Conservation (phyloP, 2,888 invertebrate species). For the Sinohyriopsis cumingii region DNA sequence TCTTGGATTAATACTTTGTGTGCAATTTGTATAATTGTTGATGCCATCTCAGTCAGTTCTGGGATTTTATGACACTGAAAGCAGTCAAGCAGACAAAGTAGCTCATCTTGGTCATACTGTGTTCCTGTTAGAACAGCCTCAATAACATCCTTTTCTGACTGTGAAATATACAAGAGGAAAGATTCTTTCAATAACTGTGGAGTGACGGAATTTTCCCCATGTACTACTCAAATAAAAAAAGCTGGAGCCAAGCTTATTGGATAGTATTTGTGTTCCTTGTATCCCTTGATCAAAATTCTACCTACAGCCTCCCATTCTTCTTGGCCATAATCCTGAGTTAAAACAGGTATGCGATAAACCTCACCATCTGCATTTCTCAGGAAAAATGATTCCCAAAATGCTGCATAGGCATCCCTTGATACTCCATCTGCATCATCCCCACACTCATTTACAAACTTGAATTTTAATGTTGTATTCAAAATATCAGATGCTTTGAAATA, state of each 20-base stretch:
- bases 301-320: constrained; percentile 25
- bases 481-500: constrained; percentile 10
- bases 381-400: constrained; percentile 17
- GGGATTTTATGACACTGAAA: constrained; percentile 11
- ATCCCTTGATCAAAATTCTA: constrained; percentile 20
- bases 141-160: constrained; percentile 15
- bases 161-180: constrained; percentile 12
- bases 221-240: constrained; percentile 12
- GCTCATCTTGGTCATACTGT: constrained; percentile 3
- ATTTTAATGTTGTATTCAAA: constrained; percentile 3
- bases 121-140: constrained; percentile 6
- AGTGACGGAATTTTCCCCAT: constrained; percentile 18
- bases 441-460: constrained; percentile 11
- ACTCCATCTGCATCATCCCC: constrained; percentile 18
- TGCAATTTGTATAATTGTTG: constrained; percentile 10
- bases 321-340: constrained; percentile 8
- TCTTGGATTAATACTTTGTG: constrained; percentile 13
- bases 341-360: constrained; percentile 11
- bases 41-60: not conserved
- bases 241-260: constrained; percentile 14
- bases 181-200: constrained; percentile 12
- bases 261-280: constrained; percentile 14
- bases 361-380: constrained; percentile 17
- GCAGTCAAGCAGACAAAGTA: constrained; percentile 8
- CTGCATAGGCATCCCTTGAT: constrained; percentile 14